These are phyloP conservation scores for Triplophysa siluroides DNA, from an alignment of 2,113 vertebrate species.

Conservation along the genomic window DNA sequence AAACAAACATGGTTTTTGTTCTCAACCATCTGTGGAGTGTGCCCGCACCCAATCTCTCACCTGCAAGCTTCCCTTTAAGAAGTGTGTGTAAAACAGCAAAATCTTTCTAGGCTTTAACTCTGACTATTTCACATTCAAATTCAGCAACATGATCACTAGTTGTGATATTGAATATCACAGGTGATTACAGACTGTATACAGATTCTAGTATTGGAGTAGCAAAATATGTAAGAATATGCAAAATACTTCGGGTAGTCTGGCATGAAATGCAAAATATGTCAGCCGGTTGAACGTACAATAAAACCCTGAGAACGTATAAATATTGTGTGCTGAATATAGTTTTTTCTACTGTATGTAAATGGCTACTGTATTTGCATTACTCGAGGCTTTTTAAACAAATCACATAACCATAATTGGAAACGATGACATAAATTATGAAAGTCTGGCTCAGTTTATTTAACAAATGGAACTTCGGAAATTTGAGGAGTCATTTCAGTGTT, in stretches of 20 bases:
- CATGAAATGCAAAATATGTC: conserved; percentile 10
- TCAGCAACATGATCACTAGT: conserved; percentile 9
- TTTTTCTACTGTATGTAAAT: conserved; percentile 5
- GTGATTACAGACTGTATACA: not conserved
- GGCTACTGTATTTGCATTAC: conserved; percentile 21
- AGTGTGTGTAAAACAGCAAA: not conserved
- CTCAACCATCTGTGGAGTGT: conserved; percentile 26
- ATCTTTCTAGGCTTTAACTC: not conserved
- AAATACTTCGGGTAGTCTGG: not conserved
- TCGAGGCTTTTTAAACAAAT: conserved; percentile 30
- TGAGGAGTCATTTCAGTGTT: not conserved
- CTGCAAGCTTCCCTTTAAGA: conserved; percentile 32
- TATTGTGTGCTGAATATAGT: not conserved
- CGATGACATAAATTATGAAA: not conserved
- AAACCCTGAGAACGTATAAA: not conserved
- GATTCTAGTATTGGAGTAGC: not conserved
- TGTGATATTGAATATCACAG: conserved; percentile 21
- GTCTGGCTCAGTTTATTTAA: conserved; percentile 9
- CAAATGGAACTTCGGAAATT: conserved; percentile 5
- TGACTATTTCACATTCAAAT: conserved; percentile 25
- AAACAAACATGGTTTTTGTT: conserved; percentile 26
- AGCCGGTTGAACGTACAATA: not conserved
- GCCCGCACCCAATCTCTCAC: conserved; percentile 8
- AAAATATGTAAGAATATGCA: conserved; percentile 28
- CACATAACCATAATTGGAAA: conserved; percentile 18